Conservation (phyloP, 2,797 vertebrate genomes). For the Orestias chungarensis region DNA sequence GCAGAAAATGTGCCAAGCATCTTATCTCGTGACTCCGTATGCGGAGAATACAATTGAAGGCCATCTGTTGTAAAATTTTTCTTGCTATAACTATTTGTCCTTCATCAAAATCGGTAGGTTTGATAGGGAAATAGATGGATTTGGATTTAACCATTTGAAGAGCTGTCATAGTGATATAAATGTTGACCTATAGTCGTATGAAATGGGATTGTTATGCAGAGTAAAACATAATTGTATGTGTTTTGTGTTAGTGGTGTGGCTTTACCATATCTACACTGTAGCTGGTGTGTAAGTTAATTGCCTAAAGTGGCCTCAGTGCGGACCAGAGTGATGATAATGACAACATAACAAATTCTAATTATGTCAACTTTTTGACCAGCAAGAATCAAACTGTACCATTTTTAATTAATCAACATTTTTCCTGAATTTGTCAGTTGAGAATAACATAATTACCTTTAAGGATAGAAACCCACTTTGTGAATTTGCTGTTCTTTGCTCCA, state of each 20-base stretch:
- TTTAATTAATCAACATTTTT: neutral
- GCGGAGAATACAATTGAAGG: conserved; percentile 38
- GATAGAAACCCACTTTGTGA: neutral
- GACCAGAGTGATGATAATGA: too few relatives aligned
- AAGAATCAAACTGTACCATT: neutral
- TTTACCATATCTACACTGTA: neutral
- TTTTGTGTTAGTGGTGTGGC: neutral
- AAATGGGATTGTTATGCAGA: neutral
- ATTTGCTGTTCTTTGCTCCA: neutral
- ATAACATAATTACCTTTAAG: neutral
- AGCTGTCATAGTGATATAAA: conserved; percentile 8
- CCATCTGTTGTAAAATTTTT: conserved; percentile 44
- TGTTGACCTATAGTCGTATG: neutral
- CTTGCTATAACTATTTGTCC: conserved; percentile 18
- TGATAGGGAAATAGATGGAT: neutral
- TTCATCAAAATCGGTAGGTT: conserved; percentile 16
- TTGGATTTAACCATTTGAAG: conserved; percentile 3
- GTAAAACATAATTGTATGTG: neutral
- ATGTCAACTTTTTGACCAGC: too few relatives aligned
- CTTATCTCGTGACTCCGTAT: conserved; percentile 43
- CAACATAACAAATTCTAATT: too few relatives aligned
- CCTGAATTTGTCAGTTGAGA: neutral
- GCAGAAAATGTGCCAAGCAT: conserved; percentile 60
- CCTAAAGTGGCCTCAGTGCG: too few relatives aligned
- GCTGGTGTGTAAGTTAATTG: neutral